Evolutionary conservation across 2,797 vertebrate species (phyloP), one percentile per base, ranked within the genome.

Genomic region (Selene dorsalis): DNA sequence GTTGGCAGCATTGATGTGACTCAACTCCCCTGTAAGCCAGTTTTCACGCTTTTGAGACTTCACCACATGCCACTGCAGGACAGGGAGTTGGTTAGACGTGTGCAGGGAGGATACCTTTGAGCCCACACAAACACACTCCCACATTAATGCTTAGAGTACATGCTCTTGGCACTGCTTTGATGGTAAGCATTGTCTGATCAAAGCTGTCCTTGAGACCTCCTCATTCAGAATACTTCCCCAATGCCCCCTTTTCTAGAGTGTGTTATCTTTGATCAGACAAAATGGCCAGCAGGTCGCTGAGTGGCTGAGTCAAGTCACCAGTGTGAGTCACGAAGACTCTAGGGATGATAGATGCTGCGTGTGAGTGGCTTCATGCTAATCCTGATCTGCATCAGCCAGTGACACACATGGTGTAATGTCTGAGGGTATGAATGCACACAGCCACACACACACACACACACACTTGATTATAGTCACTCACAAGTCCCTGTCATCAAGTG

Each of bases 241-340:
- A 0, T 62, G 56, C 39, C 52, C 56, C 35, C 17, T n/a, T 30
- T 30, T 64, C 17, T 72, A 2, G 6, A 69, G 63, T 48, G 55
- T 43, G 55, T 84, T 80, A 76, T 85, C 73, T 87, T 82, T 86
- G 73, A 88, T 90, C 74, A 67, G 64, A 73, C 1, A 18, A 69
- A 76, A 69, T 74, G 64, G 72, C 74, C 59, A 20, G 53, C 41
- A 50, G 74, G 70, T 87, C 24, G 18, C 68, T 55, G 38, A 80
- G 69, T 58, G 41, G 30, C 35, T 87, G 57, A n/a, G 22, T 45
- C 22, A 24, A 75, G 69, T 53, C 75, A 78, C 72, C 68, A 26
- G 28, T 66, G 50, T 71, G n/a, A 41, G 57, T 59, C 41, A 7
- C 8, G 17, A 59, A 32, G 43, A 22, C 56, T 82, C 5, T 2